phyloP scores from a whole-genome alignment of 37 sponge, comb jelly and placozoan species.

The Oscarella lobularis region DNA sequence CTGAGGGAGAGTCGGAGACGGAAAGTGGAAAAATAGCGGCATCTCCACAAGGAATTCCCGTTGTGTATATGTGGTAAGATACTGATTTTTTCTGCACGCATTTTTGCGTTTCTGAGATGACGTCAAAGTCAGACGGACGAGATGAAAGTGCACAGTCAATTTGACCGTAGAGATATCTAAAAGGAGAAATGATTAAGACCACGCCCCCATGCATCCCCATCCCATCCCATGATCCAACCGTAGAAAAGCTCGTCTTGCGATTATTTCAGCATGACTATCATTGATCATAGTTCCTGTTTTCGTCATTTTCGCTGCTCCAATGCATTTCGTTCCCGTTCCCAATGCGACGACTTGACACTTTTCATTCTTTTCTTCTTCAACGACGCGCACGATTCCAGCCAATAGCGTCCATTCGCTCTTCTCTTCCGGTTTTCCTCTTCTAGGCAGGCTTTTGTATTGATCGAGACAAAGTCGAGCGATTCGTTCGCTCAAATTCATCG shows the following conservation, averaged over 20 bases:
- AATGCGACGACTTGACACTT: slow-evolving; percentile 43
- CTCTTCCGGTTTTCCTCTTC: slow-evolving; percentile 38
- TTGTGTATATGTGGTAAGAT: slow-evolving; percentile 49
- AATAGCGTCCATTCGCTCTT: slow-evolving; percentile 60
- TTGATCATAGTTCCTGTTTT: slow-evolving; percentile 54
- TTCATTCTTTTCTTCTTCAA: neutral
- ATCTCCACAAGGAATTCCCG: slow-evolving; percentile 70
- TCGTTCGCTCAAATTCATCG: slow-evolving; percentile 8
- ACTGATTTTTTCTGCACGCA: too few species aligned
- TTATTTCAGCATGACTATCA: slow-evolving; percentile 76
- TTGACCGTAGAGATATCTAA: neutral
- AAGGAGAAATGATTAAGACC: neutral
- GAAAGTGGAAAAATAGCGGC: too few species aligned
- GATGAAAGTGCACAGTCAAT: too few species aligned
- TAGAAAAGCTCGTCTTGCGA: slow-evolving; percentile 60
- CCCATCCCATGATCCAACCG: slow-evolving; percentile 14
- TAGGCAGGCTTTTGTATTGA: slow-evolving; percentile 29
- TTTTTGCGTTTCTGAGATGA: too few species aligned
- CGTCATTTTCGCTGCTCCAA: slow-evolving; percentile 47
- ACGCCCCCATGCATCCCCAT: neutral
- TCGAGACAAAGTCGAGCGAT: slow-evolving; percentile 11
- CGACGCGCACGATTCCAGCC: slow-evolving; percentile 26
- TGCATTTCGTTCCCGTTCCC: slow-evolving; percentile 91
- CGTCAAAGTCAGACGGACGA: too few species aligned
- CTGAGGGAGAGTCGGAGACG: too few species aligned